Base-by-base conservation (phyloP, 2,888 invertebrate genomes). In the Cyaniris semiargus region DNA sequence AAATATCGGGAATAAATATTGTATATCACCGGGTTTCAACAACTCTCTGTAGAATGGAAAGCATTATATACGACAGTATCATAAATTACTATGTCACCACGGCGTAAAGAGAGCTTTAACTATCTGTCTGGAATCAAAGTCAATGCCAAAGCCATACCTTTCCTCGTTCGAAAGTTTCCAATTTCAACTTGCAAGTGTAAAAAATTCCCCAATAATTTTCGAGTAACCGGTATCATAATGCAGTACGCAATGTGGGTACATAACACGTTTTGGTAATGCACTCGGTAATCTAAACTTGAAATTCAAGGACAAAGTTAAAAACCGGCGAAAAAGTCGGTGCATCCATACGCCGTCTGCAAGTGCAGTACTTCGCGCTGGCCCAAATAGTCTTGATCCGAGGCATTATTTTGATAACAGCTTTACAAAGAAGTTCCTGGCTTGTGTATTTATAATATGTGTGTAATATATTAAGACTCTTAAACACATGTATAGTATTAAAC, bases 301-400 rank as follows among this genome's bases (percentile, higher is more conserved):
- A 90, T 91, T 92, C 93, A 94, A 93, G 93, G 93, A 87, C 93
- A 89, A 85, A 86, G 89, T 88, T 88, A 87, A 91, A 89, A 90
- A 88, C 87, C 85, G 84, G 84, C 86, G 85, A 90, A 92, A 91
- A 90, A 86, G 87, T 86, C 88, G 87, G 87, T 92, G 91, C 92
- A 92, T 91, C 90, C 89, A 88, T 90, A 90, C 88, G 86, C 86
- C 85, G 83, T 86, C 86, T 87, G 90, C 89, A 91, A 92, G 91
- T 91, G 89, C 91, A 90, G 80, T 82, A 81, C 82, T 79, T 79
- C 77, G 76, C 74, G 77, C 66, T 58, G 58, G 75, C 77, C 58
- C 31, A 48, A 78, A 78, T 60, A 72, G 78, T 81, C 79, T 85
- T 85, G 84, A 83, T 82, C 79, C 80, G 76, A 15, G 66, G 66